Evolutionary conservation across 2,113 vertebrate species (phyloP).

Genomic region (Elephas maximus): DNA sequence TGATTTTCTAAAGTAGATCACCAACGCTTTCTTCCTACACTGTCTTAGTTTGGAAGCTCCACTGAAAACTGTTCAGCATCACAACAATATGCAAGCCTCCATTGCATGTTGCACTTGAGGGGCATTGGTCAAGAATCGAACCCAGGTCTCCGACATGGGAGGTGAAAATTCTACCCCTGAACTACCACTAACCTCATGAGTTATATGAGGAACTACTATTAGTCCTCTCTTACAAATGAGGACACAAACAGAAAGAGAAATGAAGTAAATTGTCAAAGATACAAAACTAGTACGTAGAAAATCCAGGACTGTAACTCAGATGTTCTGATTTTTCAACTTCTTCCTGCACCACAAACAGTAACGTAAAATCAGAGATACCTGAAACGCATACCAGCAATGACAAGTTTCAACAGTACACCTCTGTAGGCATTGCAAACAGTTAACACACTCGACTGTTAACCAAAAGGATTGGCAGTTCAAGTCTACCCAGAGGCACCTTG

Average conservation of each 20-base stretch:
- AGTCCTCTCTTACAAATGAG: not conserved
- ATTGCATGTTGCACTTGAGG: too few species aligned
- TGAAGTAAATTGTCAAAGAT: not conserved
- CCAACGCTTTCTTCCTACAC: too few species aligned
- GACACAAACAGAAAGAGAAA: not conserved
- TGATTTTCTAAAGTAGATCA: too few species aligned
- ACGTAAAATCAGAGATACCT: not conserved
- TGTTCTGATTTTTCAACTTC: slow-evolving; percentile 27
- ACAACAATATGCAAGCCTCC: too few species aligned
- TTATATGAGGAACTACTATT: not conserved
- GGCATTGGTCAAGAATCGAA: too few species aligned
- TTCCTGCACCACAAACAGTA: not conserved
- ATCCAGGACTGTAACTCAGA: not conserved
- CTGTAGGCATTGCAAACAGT: not conserved
- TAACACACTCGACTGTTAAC: not conserved
- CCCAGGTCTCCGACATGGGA: too few species aligned
- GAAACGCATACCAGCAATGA: not conserved
- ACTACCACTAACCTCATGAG: not conserved
- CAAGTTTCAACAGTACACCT: slow-evolving; percentile 10
- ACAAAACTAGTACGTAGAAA: slow-evolving; percentile 31
- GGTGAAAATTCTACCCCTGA: too few species aligned
- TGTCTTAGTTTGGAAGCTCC: too few species aligned
- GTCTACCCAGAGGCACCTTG: not conserved
- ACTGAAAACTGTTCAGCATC: too few species aligned
- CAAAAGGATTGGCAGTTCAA: not conserved